Evolutionary conservation across 2,797 vertebrate species (phyloP), one percentile per base, ranked within the genome.

Genomic region (Aplochiton taeniatus): DNA sequence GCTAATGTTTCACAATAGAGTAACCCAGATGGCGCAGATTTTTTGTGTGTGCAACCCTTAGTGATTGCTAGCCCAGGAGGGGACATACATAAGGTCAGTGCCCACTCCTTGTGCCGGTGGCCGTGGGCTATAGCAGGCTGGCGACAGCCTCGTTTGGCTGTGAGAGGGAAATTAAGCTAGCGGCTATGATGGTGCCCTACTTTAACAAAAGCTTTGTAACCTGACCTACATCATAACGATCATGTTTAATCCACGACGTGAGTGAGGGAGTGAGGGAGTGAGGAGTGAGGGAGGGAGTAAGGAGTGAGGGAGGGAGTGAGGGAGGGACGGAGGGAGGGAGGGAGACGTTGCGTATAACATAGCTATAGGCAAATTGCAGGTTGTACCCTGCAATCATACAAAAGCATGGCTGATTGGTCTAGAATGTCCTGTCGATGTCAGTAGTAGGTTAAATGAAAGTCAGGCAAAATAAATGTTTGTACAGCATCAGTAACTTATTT

Each of bases 181-280:
- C n/a, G n/a, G n/a, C n/a, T n/a, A n/a, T n/a, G n/a, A n/a, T n/a
- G 59, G 68, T 83, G 88, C 63, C 88, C 87, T 87, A 88, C 78
- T 80, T 90, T 73, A 8, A 51, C 70, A 74, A 65, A 73, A 69
- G 82, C 81, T 74, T 79, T n/a, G 82, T 79, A 84, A 89, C 89
- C 81, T 88, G 88, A 88, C 87, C 90, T 83, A 83, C 73, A 81
- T 86, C 72, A 77, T 71, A 85, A 85, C 72, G 58, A 65, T 65
- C 61, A n/a, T 43, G 71, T 77, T 82, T 87, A 88, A 89, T 86
- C 83, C 73, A 13, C 63, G 58, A 50, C 54, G 54, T 79, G 84
- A 75, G 81, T 64, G 42, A n/a, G 49, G 16, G 10, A n/a, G 11
- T 56, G 63, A 20, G 66, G 41, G 49, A 44, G 51, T 60, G 41